Evolutionary conservation across 2,113 vertebrate species (phyloP).

Genomic region (Asarcornis scutulata): DNA sequence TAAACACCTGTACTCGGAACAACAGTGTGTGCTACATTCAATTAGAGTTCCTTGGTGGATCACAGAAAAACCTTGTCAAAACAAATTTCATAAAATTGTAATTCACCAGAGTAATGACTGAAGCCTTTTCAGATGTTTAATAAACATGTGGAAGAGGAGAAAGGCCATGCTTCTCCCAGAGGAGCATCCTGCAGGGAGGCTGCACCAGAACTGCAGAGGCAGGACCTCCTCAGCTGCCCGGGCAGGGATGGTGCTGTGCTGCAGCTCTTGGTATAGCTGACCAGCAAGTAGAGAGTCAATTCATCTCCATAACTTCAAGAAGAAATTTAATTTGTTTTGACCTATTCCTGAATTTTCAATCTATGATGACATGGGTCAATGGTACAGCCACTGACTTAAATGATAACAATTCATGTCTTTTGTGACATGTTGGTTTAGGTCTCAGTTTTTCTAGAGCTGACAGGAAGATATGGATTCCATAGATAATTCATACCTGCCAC

Average conservation of each 20-base stretch:
- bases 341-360: not conserved
- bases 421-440: not conserved
- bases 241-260: not conserved
- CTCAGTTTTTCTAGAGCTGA: not conserved
- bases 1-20: not conserved
- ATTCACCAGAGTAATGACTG: not conserved
- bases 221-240: not conserved
- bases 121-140: not conserved
- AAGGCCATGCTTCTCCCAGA: not conserved
- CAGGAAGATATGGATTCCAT: not conserved
- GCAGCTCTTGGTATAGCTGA: not conserved
- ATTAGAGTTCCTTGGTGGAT: not conserved
- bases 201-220: accelerated
- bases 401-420: not conserved
- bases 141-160: not conserved
- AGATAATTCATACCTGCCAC: not conserved
- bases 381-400: not conserved
- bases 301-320: not conserved
- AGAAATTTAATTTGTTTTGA: not conserved
- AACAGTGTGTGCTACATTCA: accelerated
- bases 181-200: not conserved
- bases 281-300: not conserved
- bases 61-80: not conserved
- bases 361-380: not conserved
- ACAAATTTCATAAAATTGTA: not conserved